Conservation (phyloP, 2,888 invertebrate genomes). For the Cyrtodaria siliqua region DNA sequence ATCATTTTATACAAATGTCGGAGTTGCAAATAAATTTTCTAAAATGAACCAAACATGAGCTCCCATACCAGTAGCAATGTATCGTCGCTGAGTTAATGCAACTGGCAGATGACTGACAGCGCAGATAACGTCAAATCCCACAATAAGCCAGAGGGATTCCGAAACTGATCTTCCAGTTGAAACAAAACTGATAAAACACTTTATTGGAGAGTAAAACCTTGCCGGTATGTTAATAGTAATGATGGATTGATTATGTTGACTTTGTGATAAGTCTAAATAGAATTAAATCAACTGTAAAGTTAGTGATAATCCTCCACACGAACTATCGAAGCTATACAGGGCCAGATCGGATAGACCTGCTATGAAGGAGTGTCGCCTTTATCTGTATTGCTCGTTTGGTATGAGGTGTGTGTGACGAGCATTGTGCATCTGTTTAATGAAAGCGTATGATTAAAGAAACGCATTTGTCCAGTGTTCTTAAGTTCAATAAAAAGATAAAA, state of each 20-base stretch:
- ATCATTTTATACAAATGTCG: too few species aligned
- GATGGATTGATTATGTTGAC: conserved; percentile 44
- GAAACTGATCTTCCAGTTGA: conserved; percentile 20
- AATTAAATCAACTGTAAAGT: conserved; percentile 53
- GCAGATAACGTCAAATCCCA: conserved; percentile 27
- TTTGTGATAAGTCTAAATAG: conserved; percentile 45
- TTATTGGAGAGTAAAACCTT: conserved; percentile 25
- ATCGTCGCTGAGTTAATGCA: background rate
- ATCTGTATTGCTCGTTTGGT: too few species aligned
- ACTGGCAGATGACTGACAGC: conserved; percentile 47
- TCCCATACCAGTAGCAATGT: too few species aligned
- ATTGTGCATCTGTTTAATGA: too few species aligned
- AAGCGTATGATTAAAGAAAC: too few species aligned
- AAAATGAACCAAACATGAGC: too few species aligned
- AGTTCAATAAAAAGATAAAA: too few species aligned
- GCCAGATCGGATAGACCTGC: too few species aligned
- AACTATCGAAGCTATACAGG: background rate
- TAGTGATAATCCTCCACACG: conserved; percentile 21
- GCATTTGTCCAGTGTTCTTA: too few species aligned
- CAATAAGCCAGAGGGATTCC: conserved; percentile 30
- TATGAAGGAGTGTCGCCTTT: too few species aligned
- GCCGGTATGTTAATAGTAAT: conserved; percentile 26
- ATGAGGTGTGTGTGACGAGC: too few species aligned
- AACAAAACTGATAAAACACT: conserved; percentile 28
- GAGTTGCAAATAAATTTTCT: too few species aligned